These are phyloP conservation scores for Sylvia borin DNA, from an alignment of 2,797 vertebrate species.

Conservation along the genomic window DNA sequence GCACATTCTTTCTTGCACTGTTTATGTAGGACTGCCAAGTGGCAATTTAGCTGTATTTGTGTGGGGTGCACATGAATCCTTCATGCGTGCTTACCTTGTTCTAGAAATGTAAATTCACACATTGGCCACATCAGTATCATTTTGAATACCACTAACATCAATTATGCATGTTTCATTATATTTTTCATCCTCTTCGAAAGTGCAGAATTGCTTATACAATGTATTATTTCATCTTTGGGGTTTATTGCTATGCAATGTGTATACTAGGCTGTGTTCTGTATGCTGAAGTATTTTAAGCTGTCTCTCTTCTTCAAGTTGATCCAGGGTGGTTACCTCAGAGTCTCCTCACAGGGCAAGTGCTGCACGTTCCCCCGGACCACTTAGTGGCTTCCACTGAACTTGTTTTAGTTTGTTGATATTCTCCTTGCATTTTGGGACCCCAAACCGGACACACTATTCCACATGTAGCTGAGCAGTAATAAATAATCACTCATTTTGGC, in stretches of 20 bases:
- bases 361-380: neutral
- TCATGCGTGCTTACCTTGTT: neutral
- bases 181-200: slow-evolving; percentile 7
- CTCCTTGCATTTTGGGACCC: neutral
- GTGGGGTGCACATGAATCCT: neutral
- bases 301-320: neutral
- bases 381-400: neutral
- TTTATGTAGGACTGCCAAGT: neutral
- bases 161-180: neutral
- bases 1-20: neutral
- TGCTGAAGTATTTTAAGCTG: neutral
- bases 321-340: neutral
- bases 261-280: neutral
- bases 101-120: slow-evolving; percentile 14
- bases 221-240: neutral
- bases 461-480: neutral
- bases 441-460: neutral
- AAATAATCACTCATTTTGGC: neutral
- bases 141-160: neutral
- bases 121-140: neutral
- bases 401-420: neutral
- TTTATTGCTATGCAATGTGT: neutral
- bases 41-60: slow-evolving; percentile 21
- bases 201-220: neutral
- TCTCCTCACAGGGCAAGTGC: neutral